These are phyloP conservation scores for Aptenodytes forsteri DNA, from an alignment of 2,113 vertebrate genomes.

Conservation along the genomic window DNA sequence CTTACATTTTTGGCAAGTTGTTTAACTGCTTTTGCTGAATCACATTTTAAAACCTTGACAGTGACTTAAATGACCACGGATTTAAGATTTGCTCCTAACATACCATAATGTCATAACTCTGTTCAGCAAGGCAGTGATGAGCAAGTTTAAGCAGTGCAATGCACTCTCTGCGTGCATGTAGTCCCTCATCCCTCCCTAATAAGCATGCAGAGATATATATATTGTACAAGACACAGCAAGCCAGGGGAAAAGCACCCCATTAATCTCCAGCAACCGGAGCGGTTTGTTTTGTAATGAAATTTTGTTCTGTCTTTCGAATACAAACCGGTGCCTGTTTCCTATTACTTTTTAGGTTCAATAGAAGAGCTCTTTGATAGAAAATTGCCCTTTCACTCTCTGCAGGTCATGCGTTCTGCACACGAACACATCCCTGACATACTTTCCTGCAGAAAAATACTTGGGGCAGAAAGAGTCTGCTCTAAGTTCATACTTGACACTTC, in stretches of 20 bases:
- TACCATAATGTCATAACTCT: constrained; percentile 31
- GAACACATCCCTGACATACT: not conserved
- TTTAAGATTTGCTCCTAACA: constrained; percentile 49
- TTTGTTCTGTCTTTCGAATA: constrained; percentile 36
- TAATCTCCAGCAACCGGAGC: constrained; percentile 61
- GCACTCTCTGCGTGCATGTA: not conserved
- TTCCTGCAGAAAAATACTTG: not conserved
- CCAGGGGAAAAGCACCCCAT: constrained; percentile 55
- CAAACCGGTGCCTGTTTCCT: constrained; percentile 15
- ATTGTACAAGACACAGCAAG: constrained; percentile 19
- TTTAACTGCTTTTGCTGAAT: constrained; percentile 44
- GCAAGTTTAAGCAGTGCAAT: constrained; percentile 12
- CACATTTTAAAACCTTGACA: constrained; percentile 53
- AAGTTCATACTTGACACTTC: not conserved
- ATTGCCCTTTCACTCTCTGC: not conserved
- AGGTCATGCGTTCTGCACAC: not conserved
- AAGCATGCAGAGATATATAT: constrained; percentile 49
- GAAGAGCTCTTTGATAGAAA: constrained; percentile 9
- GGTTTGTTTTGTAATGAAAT: constrained; percentile 36
- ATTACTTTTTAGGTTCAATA: not conserved
- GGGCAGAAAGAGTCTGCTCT: not conserved
- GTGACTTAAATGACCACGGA: constrained; percentile 55
- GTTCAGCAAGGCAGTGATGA: constrained; percentile 45
- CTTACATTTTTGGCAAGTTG: constrained; percentile 39
- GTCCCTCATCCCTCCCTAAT: constrained; percentile 44